These are phyloP conservation scores for Phallusia fumigata DNA, from an alignment of 23 tunicate species.

Conservation along the genomic window DNA sequence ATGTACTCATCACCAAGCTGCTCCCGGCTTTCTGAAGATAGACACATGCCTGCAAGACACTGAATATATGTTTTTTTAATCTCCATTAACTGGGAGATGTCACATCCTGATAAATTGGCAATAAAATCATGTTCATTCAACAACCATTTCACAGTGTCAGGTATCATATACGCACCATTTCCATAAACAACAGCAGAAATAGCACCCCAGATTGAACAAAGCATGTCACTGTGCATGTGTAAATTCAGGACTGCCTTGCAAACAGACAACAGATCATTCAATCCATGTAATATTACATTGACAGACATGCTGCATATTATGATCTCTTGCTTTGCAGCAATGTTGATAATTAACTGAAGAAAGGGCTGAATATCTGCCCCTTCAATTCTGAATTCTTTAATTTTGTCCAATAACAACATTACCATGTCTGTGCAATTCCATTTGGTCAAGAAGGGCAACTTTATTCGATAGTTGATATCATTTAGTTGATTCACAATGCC, in stretches of 20 bases:
- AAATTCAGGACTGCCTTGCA: neutral
- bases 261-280: slow-evolving; percentile 42
- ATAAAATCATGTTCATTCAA: slow-evolving; percentile 32
- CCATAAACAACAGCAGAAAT: slow-evolving; percentile 70
- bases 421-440: slow-evolving; percentile 63
- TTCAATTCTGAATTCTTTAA: slow-evolving; percentile 31
- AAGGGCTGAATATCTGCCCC: slow-evolving; percentile 16
- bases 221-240: neutral
- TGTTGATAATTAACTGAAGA: slow-evolving; percentile 31
- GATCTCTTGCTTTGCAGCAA: slow-evolving; percentile 61
- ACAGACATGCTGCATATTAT: slow-evolving; percentile 51
- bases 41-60: slow-evolving; percentile 59
- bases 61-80: slow-evolving; percentile 40
- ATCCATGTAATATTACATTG: slow-evolving; percentile 50
- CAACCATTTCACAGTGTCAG: slow-evolving; percentile 56
- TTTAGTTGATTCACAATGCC: slow-evolving; percentile 27
- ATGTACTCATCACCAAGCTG: slow-evolving; percentile 32
- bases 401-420: slow-evolving; percentile 24
- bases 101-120: slow-evolving; percentile 2
- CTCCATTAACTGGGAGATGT: slow-evolving; percentile 27
- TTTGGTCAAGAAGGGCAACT: slow-evolving; percentile 49
- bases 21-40: slow-evolving; percentile 47
- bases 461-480: slow-evolving; percentile 35
- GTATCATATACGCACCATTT: slow-evolving; percentile 77
- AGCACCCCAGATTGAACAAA: slow-evolving; percentile 33